Conservation (phyloP, 2,888 invertebrate species). For the Melieria crassipennis region DNA sequence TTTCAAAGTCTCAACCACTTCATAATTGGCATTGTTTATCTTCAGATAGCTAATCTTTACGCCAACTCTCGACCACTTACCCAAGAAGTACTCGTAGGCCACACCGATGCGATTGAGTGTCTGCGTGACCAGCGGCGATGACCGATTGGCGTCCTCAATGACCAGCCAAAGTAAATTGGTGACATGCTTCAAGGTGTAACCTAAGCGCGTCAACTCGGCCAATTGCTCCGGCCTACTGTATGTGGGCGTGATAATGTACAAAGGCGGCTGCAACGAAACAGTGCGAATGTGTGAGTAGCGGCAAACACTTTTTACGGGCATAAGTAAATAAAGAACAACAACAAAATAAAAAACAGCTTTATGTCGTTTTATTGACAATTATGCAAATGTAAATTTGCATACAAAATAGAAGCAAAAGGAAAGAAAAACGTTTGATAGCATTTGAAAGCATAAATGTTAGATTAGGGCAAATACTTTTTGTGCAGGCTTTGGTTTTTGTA, state of each 20-base stretch:
- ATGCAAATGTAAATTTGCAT: slow-evolving; percentile 13
- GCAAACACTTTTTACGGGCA: neutral
- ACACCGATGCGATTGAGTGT: slow-evolving; percentile 69
- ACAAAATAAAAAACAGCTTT: slow-evolving; percentile 9
- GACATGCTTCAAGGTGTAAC: slow-evolving; percentile 76
- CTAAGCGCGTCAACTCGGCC: slow-evolving; percentile 80
- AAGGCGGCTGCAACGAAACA: slow-evolving; percentile 64
- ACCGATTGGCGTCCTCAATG: slow-evolving; percentile 74
- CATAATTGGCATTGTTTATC: no score
- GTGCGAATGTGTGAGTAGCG: neutral
- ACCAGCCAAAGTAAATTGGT: slow-evolving; percentile 78
- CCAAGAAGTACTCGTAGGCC: slow-evolving; percentile 70
- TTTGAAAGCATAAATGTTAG: no score
- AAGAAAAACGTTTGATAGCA: neutral
- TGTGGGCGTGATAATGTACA: slow-evolving; percentile 80
- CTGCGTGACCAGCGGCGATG: slow-evolving; percentile 67
- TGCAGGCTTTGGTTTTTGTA: neutral
- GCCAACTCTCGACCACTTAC: slow-evolving; percentile 60
- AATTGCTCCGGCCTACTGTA: slow-evolving; percentile 80
- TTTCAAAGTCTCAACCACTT: no score
- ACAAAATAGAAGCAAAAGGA: neutral
- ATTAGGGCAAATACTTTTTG: neutral
- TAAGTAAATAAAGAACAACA: slow-evolving; percentile 7
- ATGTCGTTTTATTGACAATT: slow-evolving; percentile 16
- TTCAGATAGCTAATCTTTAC: no score